Evolutionary conservation across 1,140 invertebrate genomes (phyloP), one percentile per base, ranked within the genome.

Genomic region (Sarcophaga peregrina): DNA sequence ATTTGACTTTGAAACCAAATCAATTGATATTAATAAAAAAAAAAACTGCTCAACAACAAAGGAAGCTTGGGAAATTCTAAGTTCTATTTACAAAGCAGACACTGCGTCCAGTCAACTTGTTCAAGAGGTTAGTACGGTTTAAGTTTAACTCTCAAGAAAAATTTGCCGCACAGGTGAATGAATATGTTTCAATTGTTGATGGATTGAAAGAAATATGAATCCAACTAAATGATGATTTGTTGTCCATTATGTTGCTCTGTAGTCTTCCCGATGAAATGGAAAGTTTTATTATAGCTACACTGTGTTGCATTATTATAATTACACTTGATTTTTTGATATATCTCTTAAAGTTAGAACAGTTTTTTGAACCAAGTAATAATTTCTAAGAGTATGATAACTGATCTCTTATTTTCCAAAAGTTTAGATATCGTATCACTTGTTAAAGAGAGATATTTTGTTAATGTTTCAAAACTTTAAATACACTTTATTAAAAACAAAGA

Each of bases 191-290:
- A 3, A 81, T 72, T 10, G 54, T 81, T 37, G 72, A 83, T 54
- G 72, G 17, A 5, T 75, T 81, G 20, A 83, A 81, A 45, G 78
- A 75, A 73, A 83, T 83, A 10, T 62, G 54, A 17, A 54, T 80
- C 37, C 15, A 52, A 17, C 48, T 83, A 15, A 52, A 73, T 73
- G 62, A 81, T 37, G 83, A 84, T 10, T 47, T 84, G 10, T 46
- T 84, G 15, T 48, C 50, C 11, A 62, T 80, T 50, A 25, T 84
- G 25, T 48, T 82, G 11, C 72, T 82, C 6, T 84, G 83, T 46
- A 48, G 45, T 58, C 75, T 84, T 48, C 83, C 83, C 3, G 80
- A 84, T 6, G 83, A 84, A 82, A 78, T 78, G 80, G 83, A 84
- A 37, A 82, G 62, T 82, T 84, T 84, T 73, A 81, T 84, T 6